Base-by-base conservation (phyloP, 2,797 vertebrate species). In the Macropodus opercularis region DNA sequence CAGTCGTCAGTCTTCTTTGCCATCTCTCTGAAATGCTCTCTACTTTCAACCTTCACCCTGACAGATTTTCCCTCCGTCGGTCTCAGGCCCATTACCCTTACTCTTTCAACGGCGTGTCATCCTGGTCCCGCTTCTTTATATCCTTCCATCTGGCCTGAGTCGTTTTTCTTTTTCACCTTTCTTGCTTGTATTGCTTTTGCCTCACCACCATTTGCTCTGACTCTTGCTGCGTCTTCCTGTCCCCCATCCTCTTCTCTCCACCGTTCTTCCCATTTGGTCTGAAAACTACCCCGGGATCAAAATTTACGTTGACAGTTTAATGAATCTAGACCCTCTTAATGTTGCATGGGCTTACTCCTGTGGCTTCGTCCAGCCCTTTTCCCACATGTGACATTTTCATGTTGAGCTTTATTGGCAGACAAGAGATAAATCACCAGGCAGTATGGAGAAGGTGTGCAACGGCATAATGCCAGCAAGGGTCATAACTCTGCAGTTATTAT, bases 291-390 rank as follows among this genome's bases (percentile, higher is more conserved):
- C 74, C 49, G 26, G 1, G 54, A 87, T 86, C 80, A 80, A 85
- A 90, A 90, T 90, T 87, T 91, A 90, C 77, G 31, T 72, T 27
- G 89, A 90, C 90, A 90, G 78, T 89, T 91, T 91, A 91, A 93
- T 92, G 90, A 91, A 90, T 89, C 85, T 32, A 13, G 75, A 64
- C 68, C 83, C 54, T 75, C 79, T 87, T 89, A 88, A 90, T 88
- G 86, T 83, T 77, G 72, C 75, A 46, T 21, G 61, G 65, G 77
- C 80, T 84, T 71, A 65, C 80, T 78, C 52, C 49, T 31, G 68
- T 63, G 75, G 72, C 83, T 77, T 65, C 83, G 75, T 71, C 87
- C 72, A 56, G 63, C 71, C 73, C 73, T 72, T 74, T 32, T 81
- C 63, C 77, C 71, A 85, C 72, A 84, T 84, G 87, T 90, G 87